A percentile compares a stretch with the other conserved stretches of the same genome.
These are phyloP conservation scores for Sisor rabdophorus DNA, from an alignment of 2,113 vertebrate species.

Conservation along the genomic window DNA sequence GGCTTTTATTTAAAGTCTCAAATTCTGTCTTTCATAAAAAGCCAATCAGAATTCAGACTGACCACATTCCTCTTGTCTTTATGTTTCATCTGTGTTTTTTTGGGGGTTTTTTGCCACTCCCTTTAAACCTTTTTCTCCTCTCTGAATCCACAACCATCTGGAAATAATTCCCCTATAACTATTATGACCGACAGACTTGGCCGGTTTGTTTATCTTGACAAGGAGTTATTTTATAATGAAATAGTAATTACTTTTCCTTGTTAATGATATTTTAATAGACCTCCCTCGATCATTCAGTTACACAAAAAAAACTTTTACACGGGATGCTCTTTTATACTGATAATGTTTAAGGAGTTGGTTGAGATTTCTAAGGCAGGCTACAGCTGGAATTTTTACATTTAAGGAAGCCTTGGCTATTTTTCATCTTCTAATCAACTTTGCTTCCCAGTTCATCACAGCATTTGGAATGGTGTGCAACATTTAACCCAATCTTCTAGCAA, in stretches of 20 bases:
- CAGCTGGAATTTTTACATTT: background rate
- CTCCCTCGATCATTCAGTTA: background rate
- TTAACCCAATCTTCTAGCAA: background rate
- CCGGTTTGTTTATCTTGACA: conserved; percentile 52
- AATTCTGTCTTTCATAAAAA: background rate
- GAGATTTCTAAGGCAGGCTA: background rate
- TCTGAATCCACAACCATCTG: conserved; percentile 42
- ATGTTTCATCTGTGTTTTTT: conserved; percentile 17
- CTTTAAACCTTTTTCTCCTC: conserved; percentile 11
- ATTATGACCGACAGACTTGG: conserved; percentile 43
- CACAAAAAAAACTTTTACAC: background rate
- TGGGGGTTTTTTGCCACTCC: conserved; percentile 29
- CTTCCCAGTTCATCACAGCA: background rate
- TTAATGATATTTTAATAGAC: conserved; percentile 33
- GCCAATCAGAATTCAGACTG: conserved; percentile 11
- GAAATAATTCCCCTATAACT: conserved; percentile 48
- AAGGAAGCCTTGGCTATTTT: background rate
- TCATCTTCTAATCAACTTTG: background rate
- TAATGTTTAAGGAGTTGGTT: background rate
- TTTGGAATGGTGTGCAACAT: background rate
- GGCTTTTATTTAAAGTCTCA: background rate
- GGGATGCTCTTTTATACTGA: background rate
- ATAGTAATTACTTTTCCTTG: conserved; percentile 33
- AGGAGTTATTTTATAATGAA: conserved; percentile 48
- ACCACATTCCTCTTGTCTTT: background rate